phyloP scores from a whole-genome alignment of 2,797 vertebrate genomes.

The Setipinna tenuifilis region DNA sequence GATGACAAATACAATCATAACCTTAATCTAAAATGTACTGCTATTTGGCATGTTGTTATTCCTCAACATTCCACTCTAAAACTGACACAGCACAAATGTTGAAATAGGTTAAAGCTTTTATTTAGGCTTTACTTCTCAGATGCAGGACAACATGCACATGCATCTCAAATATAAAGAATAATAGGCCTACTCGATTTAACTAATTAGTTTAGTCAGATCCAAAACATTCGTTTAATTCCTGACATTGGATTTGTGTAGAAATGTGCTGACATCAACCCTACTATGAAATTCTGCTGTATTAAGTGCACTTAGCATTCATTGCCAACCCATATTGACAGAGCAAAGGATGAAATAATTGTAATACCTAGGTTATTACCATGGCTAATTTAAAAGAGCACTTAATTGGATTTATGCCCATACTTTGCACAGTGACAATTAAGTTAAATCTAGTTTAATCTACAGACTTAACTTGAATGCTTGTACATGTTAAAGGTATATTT shows the following conservation, averaged over 20 bases:
- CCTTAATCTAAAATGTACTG: background rate
- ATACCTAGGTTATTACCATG: too few relatives aligned
- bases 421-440: too few relatives aligned
- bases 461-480: background rate
- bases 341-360: background rate
- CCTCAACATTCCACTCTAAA: background rate
- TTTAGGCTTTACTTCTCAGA: too few relatives aligned
- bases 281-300: constrained; percentile 30
- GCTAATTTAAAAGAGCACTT: too few relatives aligned
- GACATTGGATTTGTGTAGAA: background rate
- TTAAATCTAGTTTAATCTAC: background rate
- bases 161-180: background rate
- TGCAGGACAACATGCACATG: background rate
- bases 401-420: too few relatives aligned
- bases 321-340: background rate
- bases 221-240: background rate
- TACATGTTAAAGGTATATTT: background rate
- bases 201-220: background rate
- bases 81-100: background rate
- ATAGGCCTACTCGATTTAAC: background rate
- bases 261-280: constrained; percentile 34
- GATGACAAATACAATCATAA: background rate
- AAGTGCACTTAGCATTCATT: background rate
- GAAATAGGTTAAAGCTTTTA: too few relatives aligned
- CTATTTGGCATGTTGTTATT: background rate